Evolutionary conservation across 2,888 invertebrate genomes (phyloP).

Genomic region (Lasioglossum villosulum): DNA sequence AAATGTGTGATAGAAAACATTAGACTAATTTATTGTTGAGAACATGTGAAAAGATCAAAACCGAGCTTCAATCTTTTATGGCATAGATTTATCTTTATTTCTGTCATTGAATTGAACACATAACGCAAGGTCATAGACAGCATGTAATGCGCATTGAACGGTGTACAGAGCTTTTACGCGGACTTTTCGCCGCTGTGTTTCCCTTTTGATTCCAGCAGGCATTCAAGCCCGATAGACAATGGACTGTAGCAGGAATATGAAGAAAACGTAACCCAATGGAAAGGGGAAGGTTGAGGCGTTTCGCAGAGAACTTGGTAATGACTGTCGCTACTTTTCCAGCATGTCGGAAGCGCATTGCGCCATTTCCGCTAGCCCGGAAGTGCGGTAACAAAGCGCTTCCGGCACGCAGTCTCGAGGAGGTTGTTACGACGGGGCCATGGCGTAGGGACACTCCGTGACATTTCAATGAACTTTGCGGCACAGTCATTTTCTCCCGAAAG

Average conservation of each 20-base stretch:
- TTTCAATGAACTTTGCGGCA: constrained; percentile 80
- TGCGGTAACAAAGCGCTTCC: constrained; percentile 78
- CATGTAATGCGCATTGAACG: background rate
- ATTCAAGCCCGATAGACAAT: constrained; percentile 31
- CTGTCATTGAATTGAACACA: no score
- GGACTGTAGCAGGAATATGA: constrained; percentile 34
- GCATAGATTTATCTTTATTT: background rate
- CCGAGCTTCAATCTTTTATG: background rate
- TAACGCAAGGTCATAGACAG: background rate
- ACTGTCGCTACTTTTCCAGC: constrained; percentile 76
- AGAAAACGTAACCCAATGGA: constrained; percentile 54
- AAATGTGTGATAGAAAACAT: background rate
- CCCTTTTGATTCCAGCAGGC: background rate
- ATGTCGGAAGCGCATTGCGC: constrained; percentile 77
- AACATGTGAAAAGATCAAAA: background rate
- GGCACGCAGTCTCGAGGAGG: constrained; percentile 73
- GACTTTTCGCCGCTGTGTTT: background rate
- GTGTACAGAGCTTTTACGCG: background rate
- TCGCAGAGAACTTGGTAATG: constrained; percentile 67
- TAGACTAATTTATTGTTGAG: background rate
- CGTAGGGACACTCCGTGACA: constrained; percentile 72
- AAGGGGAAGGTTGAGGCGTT: constrained; percentile 43
- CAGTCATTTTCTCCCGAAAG: constrained; percentile 74
- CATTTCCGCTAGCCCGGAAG: constrained; percentile 77
- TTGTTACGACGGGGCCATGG: constrained; percentile 63